Base-by-base conservation (phyloP, 2,888 invertebrate genomes). In the Schrankia costaestrigalis region DNA sequence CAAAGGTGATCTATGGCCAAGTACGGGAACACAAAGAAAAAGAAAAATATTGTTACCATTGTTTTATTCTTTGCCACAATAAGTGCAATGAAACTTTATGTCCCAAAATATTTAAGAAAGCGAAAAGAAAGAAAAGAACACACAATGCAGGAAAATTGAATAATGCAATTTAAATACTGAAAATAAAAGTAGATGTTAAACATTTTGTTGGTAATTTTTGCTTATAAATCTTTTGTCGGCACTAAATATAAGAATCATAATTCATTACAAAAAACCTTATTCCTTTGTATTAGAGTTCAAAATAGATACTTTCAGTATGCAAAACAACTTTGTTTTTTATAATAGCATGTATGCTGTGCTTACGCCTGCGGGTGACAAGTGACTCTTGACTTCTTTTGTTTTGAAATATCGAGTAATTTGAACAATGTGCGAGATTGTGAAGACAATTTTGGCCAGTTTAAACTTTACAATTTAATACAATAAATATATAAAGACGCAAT, bases 321-420 rank as follows among this genome's bases (percentile, higher is more conserved):
- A 8, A 9, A 11, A 5, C 27, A 46, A 24, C 21, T 35, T 56
- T 48, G 63, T 25, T 1, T 15, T 43, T 53, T 60, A 57, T 63
- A 63, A 66, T 64, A 50, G 51, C 45, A 47, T 54, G 45, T 56
- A 57, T 49, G 32, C 45, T 49, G 48, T 56, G 49, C 48, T 59
- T 48, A 50, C 52, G 77, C 78, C 79, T 66, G 55, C 62, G 71
- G 78, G 74, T 74, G 71, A 71, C 68, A 68, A 61, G 68, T 67
- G 71, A 72, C 63, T 75, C 71, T 71, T 73, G 71, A 74, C 65
- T 71, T 67, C 73, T 77, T 79, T 78, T 78, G 76, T 78, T 61
- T 67, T 60, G 35, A 45, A 51, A 36, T 46, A 39, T 49, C 53
- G 51, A 34, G 31, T 37, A 46, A 46, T 46, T 46, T 39, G 29